Base-by-base conservation (phyloP, 2,797 vertebrate genomes). In the Dendrocincla fuliginosa region DNA sequence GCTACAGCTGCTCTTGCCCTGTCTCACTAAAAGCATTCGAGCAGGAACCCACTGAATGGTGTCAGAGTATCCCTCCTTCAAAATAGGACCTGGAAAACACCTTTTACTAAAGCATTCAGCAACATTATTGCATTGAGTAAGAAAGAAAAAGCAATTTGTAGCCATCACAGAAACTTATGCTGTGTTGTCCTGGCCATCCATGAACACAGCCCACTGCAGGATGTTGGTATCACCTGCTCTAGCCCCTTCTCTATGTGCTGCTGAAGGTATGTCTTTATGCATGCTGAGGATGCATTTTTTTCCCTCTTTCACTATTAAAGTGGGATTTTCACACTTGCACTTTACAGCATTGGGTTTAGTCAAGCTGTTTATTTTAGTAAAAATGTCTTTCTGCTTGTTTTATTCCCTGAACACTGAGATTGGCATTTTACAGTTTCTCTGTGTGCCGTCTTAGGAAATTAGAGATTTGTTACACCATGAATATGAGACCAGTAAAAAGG, bases 291-390 rank as follows among this genome's bases (percentile, higher is more conserved):
- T 30, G 11, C 5, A 15, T 33, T 89, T 93, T 90, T 93, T 89
- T 93, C 50, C 67, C 67, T 71, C 32, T 88, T 91, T 95, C 95
- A 93, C 93, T 56, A 82, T 76, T 28, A 33, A 96, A 97, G 76
- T 71, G 82, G 93, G 90, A 97, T 96, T 97, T 97, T 98, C 95
- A 95, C 95, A 92, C 94, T 83, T 84, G 75, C 30, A 19, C 56
- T 97, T 94, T 80, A 83, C 69, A 71, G 39, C 81, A 92, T 23
- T 37, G 13, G 30, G 69, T 96, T 96, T 82, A 95, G 61, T 86
- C 81, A 61, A 37, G 28, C n/a, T 87, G 87, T 94, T 97, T 95
- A 92, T 96, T 97, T 97, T 94, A 83, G 90, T 76, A 87, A 96
- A 97, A 97, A 89, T 68, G 6, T 93, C 91, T 84, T 91, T 93